phyloP scores from a whole-genome alignment of 2,888 invertebrate species.

The Branchellion lobata region DNA sequence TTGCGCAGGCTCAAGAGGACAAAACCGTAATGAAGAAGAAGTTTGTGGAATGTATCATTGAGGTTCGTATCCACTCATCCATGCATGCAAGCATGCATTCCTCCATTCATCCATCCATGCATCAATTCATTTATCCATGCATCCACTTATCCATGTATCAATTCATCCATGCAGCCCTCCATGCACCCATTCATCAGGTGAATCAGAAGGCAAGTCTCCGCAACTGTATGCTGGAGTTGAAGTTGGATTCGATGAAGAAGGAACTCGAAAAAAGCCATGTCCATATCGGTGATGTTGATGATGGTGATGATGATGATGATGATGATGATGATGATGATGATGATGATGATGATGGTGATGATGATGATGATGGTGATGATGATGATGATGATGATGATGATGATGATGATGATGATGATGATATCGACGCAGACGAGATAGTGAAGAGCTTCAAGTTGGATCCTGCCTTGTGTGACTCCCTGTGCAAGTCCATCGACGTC shows the following conservation, averaged over 20 bases:
- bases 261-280: background rate
- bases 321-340: background rate
- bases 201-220: constrained; percentile 30
- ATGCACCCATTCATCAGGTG: constrained; percentile 4
- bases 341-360: background rate
- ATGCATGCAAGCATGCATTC: too few species aligned
- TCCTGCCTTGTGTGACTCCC: background rate
- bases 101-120: too few species aligned
- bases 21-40: constrained; percentile 29
- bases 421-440: constrained; percentile 6
- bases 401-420: constrained; percentile 1
- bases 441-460: constrained; percentile 35
- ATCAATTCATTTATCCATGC: too few species aligned
- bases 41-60: constrained; percentile 29
- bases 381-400: background rate
- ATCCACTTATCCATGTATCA: too few species aligned
- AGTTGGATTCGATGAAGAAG: constrained; percentile 25
- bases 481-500: constrained; percentile 33
- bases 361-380: background rate
- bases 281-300: background rate
- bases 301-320: background rate
- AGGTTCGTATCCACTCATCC: background rate
- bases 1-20: constrained; percentile 21
- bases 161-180: too few species aligned
- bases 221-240: constrained; percentile 39